Evolutionary conservation across 1,140 invertebrate genomes (phyloP).

Genomic region (Drosophila ohnishii): DNA sequence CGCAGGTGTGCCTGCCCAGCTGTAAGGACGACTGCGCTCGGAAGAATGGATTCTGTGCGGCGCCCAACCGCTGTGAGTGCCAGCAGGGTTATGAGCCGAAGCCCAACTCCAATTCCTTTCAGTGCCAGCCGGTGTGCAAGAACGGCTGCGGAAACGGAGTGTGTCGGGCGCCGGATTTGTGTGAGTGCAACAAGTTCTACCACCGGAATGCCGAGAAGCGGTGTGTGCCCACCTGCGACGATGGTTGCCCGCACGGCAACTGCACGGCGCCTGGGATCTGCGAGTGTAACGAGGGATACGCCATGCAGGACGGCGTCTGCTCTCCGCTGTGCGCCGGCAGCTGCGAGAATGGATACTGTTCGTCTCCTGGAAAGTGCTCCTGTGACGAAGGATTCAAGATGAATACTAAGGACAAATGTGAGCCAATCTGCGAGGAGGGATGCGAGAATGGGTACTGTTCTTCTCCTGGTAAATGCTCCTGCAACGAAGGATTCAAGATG

Average conservation of each 20-base stretch:
- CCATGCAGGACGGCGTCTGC: not conserved
- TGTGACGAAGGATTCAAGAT: slow-evolving; percentile 13
- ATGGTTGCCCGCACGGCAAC: slow-evolving; percentile 19
- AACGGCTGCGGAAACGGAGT: slow-evolving; percentile 54
- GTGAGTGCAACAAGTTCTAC: slow-evolving; percentile 77
- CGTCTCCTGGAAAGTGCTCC: slow-evolving; percentile 13
- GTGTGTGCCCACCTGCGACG: slow-evolving; percentile 27
- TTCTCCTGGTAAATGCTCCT: slow-evolving; percentile 19
- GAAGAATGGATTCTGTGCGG: slow-evolving; percentile 24
- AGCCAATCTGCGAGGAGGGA: slow-evolving; percentile 4
- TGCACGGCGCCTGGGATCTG: slow-evolving; percentile 30
- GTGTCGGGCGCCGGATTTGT: slow-evolving; percentile 50
- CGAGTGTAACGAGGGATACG: slow-evolving; percentile 19
- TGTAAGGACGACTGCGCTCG: slow-evolving; percentile 28
- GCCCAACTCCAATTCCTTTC: slow-evolving; percentile 6
- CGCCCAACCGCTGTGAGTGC: slow-evolving; percentile 38
- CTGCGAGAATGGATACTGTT: slow-evolving; percentile 29
- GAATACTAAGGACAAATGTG: slow-evolving; percentile 1
- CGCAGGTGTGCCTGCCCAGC: slow-evolving; percentile 35
- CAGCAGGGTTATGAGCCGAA: slow-evolving; percentile 22
- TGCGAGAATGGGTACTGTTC: slow-evolving; percentile 22
- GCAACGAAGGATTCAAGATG: slow-evolving; percentile 14
- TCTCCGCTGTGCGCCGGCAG: slow-evolving; percentile 15
- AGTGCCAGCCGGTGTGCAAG: slow-evolving; percentile 47
- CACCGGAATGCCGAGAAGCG: slow-evolving; percentile 79